These are phyloP conservation scores for Amphibalanus amphitrite DNA, from an alignment of 1,140 invertebrate species.

Conservation along the genomic window DNA sequence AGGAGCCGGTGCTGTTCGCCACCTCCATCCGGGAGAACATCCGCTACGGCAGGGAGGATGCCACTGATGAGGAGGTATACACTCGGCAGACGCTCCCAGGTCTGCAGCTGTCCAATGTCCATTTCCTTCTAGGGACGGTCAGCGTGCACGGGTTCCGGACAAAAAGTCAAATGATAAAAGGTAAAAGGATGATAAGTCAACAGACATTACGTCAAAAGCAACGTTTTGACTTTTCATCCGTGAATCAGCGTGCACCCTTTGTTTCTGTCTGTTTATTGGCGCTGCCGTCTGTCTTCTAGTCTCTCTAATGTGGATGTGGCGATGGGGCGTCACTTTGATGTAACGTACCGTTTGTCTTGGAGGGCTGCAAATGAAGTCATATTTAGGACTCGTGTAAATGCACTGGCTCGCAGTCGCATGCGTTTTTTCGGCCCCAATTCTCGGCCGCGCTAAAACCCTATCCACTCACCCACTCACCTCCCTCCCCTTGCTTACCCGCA, in stretches of 20 bases:
- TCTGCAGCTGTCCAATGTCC: constrained; percentile 68
- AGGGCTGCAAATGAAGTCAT: too few species aligned
- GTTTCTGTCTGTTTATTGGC: too few species aligned
- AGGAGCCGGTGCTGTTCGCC: constrained; percentile 83
- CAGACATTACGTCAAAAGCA: too few species aligned
- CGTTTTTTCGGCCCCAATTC: not conserved
- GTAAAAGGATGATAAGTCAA: too few species aligned
- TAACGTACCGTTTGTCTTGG: too few species aligned
- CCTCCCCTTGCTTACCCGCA: constrained; percentile 18
- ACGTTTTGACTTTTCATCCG: not conserved
- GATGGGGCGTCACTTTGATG: too few species aligned
- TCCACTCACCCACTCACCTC: not conserved
- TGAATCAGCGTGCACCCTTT: not conserved
- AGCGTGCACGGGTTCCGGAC: constrained; percentile 82
- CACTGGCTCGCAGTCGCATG: not conserved
- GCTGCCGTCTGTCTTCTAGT: too few species aligned
- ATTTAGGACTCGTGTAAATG: not conserved
- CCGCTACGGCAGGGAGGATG: constrained; percentile 53
- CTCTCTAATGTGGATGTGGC: too few species aligned
- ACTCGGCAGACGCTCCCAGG: constrained; percentile 76
- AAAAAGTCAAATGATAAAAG: too few species aligned
- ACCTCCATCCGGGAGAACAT: constrained; percentile 87
- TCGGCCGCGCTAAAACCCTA: not conserved
- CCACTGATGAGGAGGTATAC: constrained; percentile 39
- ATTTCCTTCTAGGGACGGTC: constrained; percentile 67